These are phyloP conservation scores for Platycnemis pennipes DNA, from an alignment of 2,888 invertebrate genomes.

Conservation along the genomic window DNA sequence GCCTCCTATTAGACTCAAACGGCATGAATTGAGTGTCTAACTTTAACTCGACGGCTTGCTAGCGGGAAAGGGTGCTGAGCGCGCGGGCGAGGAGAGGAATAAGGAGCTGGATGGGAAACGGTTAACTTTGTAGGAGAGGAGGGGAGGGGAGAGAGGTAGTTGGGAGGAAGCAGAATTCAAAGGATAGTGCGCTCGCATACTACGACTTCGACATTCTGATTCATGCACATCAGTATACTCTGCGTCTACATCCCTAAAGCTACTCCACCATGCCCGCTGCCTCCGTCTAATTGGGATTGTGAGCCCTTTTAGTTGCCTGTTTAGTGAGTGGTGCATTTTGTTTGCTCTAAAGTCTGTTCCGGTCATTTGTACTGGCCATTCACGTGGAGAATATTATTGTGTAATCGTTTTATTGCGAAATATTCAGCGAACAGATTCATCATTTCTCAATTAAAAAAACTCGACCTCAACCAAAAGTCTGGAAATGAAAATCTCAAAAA, in stretches of 20 bases:
- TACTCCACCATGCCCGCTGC: background rate
- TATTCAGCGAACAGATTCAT: background rate
- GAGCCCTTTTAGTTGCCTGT: background rate
- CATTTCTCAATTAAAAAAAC: no score
- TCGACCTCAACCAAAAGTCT: no score
- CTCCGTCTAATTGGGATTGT: background rate
- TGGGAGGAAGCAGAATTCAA: no score
- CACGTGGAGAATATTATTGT: background rate
- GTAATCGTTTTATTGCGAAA: background rate
- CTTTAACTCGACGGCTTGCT: background rate
- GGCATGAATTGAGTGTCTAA: conserved; percentile 54
- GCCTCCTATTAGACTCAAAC: conserved; percentile 48
- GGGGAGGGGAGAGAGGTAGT: no score
- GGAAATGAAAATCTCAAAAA: no score
- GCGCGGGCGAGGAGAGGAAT: conserved; percentile 6
- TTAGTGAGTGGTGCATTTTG: background rate
- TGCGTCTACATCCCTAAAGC: background rate
- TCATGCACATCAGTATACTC: background rate
- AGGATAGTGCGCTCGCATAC: background rate
- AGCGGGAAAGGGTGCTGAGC: background rate
- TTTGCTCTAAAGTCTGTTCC: background rate
- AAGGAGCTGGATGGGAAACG: conserved; percentile 38
- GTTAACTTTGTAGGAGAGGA: conserved; percentile 26
- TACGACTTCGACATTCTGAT: background rate
- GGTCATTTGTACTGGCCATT: background rate